Evolutionary conservation across 1,140 invertebrate genomes (phyloP).

Genomic region (Elysia chlorotica): DNA sequence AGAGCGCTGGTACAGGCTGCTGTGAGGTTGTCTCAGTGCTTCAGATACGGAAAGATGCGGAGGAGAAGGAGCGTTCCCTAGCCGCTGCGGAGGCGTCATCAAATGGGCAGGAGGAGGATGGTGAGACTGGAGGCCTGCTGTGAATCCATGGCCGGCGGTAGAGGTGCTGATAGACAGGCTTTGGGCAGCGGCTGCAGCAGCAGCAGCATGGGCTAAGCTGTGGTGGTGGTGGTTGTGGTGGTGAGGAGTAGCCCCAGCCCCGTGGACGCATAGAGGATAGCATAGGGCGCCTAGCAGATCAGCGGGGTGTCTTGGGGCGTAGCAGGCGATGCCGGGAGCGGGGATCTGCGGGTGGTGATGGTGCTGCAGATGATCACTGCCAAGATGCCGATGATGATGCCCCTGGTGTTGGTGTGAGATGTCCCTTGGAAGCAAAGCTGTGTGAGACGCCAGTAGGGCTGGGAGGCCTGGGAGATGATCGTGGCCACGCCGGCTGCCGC

Average conservation of each 20-base stretch:
- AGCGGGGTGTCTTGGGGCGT: conserved; percentile 23
- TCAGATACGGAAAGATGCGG: too few species aligned
- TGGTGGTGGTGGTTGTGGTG: neutral
- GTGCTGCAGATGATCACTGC: neutral
- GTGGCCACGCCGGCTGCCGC: conserved; percentile 1
- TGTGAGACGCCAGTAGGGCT: conserved; percentile 6
- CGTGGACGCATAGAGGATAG: conserved; percentile 32
- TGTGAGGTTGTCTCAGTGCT: too few species aligned
- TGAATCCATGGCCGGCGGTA: neutral
- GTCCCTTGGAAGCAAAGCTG: neutral
- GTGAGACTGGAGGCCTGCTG: neutral
- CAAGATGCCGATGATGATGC: neutral
- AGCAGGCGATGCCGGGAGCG: conserved; percentile 18
- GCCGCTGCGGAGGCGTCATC: too few species aligned
- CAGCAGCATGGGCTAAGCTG: neutral
- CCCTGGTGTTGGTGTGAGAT: neutral
- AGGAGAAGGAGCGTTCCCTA: too few species aligned
- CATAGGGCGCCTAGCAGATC: conserved; percentile 28
- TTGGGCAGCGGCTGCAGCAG: conserved; percentile 1
- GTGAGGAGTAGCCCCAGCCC: neutral
- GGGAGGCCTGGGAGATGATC: conserved; percentile 1
- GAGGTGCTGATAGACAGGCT: neutral
- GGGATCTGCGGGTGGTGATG: neutral
- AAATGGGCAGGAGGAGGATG: too few species aligned
- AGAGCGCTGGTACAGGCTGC: too few species aligned